Percentiles rank a stretch among this genome's conserved stretches.
phyloP scores from a whole-genome alignment of 2,797 vertebrate genomes.

The Danio tinwini region DNA sequence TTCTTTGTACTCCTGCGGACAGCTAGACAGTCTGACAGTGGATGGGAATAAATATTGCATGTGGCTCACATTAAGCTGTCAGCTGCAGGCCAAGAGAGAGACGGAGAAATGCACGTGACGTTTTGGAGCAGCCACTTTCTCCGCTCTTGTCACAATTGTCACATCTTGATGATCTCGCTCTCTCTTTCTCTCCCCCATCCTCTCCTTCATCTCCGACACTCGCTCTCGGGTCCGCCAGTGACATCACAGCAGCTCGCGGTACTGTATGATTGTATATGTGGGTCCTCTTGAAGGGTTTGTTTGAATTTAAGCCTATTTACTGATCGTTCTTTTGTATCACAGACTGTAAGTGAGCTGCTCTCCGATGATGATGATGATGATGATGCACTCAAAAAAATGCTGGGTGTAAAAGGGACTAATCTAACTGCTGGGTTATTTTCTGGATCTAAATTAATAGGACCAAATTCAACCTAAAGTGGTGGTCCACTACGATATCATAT shows the following conservation, averaged over 20 bases:
- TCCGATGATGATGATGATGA: too few relatives aligned
- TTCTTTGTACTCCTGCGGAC: constrained; percentile 99
- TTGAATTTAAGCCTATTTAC: too few relatives aligned
- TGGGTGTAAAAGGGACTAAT: too few relatives aligned
- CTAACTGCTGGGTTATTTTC: too few relatives aligned
- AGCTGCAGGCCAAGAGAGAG: constrained; percentile 85
- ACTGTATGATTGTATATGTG: constrained; percentile 76
- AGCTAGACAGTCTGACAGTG: constrained; percentile 99
- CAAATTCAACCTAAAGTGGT: too few relatives aligned
- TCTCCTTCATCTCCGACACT: constrained; percentile 39
- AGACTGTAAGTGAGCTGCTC: too few relatives aligned
- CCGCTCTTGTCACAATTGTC: constrained; percentile 98
- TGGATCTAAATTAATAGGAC: too few relatives aligned
- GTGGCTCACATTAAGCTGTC: constrained; percentile 99
- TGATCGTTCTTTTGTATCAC: too few relatives aligned
- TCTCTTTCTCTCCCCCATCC: constrained; percentile 36
- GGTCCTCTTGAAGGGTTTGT: constrained; percentile 67
- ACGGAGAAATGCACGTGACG: constrained; percentile 95
- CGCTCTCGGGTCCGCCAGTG: constrained; percentile 71
- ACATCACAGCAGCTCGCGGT: constrained; percentile 77
- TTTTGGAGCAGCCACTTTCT: constrained; percentile 90
- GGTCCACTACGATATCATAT: too few relatives aligned
- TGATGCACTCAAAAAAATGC: too few relatives aligned
- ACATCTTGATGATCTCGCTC: constrained; percentile 89
- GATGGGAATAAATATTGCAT: constrained; percentile 99